These are phyloP conservation scores for Netelia fuscicornis DNA, from an alignment of 2,888 invertebrate species.

Conservation along the genomic window DNA sequence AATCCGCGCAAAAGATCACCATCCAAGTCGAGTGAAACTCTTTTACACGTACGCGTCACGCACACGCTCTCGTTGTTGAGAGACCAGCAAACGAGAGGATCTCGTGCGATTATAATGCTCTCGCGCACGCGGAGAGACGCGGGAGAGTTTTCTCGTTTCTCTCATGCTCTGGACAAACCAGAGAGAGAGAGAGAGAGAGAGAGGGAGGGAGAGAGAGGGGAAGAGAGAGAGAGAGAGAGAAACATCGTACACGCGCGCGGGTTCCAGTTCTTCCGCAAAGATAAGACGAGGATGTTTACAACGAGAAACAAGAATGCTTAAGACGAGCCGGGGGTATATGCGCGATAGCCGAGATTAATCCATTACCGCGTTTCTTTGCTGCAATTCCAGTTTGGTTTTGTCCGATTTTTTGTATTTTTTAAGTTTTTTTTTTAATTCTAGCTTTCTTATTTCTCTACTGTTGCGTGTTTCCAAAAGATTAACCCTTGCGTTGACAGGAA, in stretches of 20 bases:
- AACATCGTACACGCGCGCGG: conserved; percentile 54
- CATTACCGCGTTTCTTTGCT: conserved; percentile 39
- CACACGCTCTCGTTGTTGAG: too few species aligned
- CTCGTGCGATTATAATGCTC: conserved; percentile 23
- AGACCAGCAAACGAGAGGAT: background rate
- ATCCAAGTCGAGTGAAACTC: conserved; percentile 27
- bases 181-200: too few species aligned
- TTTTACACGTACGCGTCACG: background rate
- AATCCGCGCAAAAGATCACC: conserved; percentile 34
- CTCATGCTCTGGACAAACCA: conserved; percentile 1
- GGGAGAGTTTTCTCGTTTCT: conserved; percentile 14
- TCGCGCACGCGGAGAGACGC: conserved; percentile 25
- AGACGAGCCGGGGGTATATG: conserved; percentile 64
- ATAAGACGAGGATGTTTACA: conserved; percentile 78
- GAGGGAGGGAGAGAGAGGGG: background rate
- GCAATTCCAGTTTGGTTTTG: conserved; percentile 1
- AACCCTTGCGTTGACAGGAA: background rate
- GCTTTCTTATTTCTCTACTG: background rate
- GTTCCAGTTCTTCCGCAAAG: conserved; percentile 76
- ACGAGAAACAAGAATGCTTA: conserved; percentile 73
- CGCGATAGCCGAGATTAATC: conserved; percentile 74
- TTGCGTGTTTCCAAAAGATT: background rate
- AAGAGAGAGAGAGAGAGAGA: background rate
- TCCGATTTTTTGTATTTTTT: background rate
- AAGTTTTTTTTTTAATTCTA: background rate